Conservation (phyloP, 92 coral and sea anemone genomes). For the Parazoanthus atlanticus region DNA sequence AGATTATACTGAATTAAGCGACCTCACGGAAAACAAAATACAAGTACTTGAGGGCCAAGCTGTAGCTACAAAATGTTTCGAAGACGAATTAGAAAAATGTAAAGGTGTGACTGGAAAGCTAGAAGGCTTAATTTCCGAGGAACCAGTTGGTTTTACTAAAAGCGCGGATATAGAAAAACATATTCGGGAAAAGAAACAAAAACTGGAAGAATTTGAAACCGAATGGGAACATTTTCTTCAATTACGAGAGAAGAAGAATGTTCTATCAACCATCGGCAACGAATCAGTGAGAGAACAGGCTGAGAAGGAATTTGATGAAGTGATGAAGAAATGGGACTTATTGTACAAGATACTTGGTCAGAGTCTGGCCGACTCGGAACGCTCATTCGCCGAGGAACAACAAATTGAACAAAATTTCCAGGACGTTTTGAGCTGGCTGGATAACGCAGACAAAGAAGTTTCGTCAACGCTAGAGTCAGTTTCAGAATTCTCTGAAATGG, state of each 20-base stretch:
- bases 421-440: conserved; percentile 71
- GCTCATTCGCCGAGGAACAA: conserved; percentile 51
- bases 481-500: conserved; percentile 59
- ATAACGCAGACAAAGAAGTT: conserved; percentile 62
- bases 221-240: conserved; percentile 10
- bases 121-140: conserved; percentile 47
- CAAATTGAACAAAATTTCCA: conserved; percentile 64
- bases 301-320: conserved; percentile 52
- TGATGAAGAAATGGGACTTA: conserved; percentile 65
- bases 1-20: conserved; percentile 41
- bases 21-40: conserved; percentile 21
- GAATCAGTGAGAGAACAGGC: conserved; percentile 23
- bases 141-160: conserved; percentile 35
- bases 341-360: conserved; percentile 61
- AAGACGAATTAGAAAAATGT: conserved; percentile 61
- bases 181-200: conserved; percentile 58
- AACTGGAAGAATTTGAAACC: conserved; percentile 51
- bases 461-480: conserved; percentile 48
- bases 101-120: conserved; percentile 47
- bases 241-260: conserved; percentile 17
- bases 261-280: conserved; percentile 1
- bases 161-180: conserved; percentile 63
- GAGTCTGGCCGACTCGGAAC: conserved; percentile 60
- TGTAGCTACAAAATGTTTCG: conserved; percentile 43
- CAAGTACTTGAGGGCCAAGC: conserved; percentile 32